Evolutionary conservation across 2,888 invertebrate genomes (phyloP), one percentile per base, ranked within the genome.

Genomic region (Dicyrtoma fusca): DNA sequence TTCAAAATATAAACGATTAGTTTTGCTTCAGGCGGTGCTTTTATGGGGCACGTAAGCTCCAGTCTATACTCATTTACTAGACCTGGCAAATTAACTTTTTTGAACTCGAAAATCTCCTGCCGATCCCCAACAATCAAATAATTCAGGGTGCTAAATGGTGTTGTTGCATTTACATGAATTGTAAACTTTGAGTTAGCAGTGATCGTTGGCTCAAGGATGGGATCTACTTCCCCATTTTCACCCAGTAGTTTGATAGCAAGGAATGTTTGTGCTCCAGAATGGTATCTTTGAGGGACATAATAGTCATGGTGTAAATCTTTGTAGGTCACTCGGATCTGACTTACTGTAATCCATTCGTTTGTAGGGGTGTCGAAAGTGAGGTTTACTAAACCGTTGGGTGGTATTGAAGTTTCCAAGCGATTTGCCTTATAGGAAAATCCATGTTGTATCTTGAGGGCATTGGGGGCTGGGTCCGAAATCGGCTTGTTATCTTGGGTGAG

Each of bases 121-220:
- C 95, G 95, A 68, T 95, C 88, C 10, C 92, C 94, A 74, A 95
- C 85, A 25, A 94, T 87, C 70, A 88, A 85, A 81, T 93, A 94
- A 73, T 89, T 90, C 62, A 94, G 86, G 76, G 91, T 88, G 75
- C 89, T 88, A 84, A 95, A 85, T 0, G 88, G 87, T 77, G 88
- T 88, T 6, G 68, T 68, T 1, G 57, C 57, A 72, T 90, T 89
- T 1, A 95, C 88, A 75, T 89, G 86, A 1, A 68, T 17, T 1
- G 42, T 57, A 44, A 68, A 25, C 6, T 57, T 19, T 11, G 17
- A 17, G 11, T 57, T 25, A 0, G 57, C 11, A 0, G 21, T 10
- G 14, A 55, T 14, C 1, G 10, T 47, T 3, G 23, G 42, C 34
- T 34, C 34, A 8, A 34, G 3, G 34, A 34, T 34, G 34, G 34